phyloP scores from a whole-genome alignment of 2,888 invertebrate genomes.

The Spisula subtruncata region DNA sequence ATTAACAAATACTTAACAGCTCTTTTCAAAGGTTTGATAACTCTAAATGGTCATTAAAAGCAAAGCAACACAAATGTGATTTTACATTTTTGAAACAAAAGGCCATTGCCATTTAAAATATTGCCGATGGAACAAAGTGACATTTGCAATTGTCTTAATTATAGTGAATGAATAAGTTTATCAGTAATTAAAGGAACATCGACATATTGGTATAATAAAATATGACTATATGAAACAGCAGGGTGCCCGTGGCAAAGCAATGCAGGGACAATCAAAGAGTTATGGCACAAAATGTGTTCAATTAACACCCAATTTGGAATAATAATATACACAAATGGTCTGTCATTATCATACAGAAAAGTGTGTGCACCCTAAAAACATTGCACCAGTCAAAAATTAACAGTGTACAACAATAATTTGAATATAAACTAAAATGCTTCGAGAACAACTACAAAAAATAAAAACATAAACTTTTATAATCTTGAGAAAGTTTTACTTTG shows the following conservation, averaged over 20 bases:
- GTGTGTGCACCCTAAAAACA: constrained; percentile 74
- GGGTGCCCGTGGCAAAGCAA: constrained; percentile 21
- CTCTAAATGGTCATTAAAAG: background rate
- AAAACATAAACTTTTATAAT: constrained; percentile 28
- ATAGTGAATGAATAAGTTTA: background rate
- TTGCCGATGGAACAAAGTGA: background rate
- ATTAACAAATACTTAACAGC: background rate
- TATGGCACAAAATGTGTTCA: constrained; percentile 48
- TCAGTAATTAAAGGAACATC: constrained; percentile 2
- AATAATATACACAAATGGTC: constrained; percentile 29
- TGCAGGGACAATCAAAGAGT: constrained; percentile 23
- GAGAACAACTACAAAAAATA: constrained; percentile 45
- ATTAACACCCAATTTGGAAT: constrained; percentile 29
- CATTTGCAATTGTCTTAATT: background rate
- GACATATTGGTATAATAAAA: background rate
- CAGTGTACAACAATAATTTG: constrained; percentile 72
- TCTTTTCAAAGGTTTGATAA: background rate
- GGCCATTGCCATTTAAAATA: background rate
- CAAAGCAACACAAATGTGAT: background rate
- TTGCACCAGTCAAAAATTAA: constrained; percentile 77
- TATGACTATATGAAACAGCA: constrained; percentile 9
- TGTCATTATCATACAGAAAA: constrained; percentile 24
- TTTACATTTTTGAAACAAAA: background rate
- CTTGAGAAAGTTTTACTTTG: constrained; percentile 39
- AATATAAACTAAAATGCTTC: constrained; percentile 67